Evolutionary conservation across 2,797 vertebrate genomes (phyloP), one percentile per base, ranked within the genome.

Genomic region (Sebastes minor): DNA sequence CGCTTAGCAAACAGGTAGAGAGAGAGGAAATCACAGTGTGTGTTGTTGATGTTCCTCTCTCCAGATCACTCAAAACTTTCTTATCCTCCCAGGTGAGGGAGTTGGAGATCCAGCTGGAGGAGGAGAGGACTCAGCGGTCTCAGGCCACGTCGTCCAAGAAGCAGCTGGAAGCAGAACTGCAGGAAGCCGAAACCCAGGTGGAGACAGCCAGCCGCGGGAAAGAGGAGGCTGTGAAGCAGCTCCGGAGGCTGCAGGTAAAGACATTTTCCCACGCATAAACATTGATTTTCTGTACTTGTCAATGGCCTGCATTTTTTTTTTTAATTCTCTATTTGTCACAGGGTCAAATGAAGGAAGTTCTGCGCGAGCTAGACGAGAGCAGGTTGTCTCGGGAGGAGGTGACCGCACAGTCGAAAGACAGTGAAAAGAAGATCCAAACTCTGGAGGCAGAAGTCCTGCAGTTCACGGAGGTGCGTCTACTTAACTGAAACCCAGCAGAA

Each of bases 391-490:
- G 97, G 3, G 97, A 98, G 1, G 97, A 98, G 63, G 95, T 97
- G 33, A 93, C 97, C 2, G 62, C 88, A 52, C 96, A 96, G 69
- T 96, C 92, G 8, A 96, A 96, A 80, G 97, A 98, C 78, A 96
- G 85, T 1, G 97, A 98, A 71, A 98, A 98, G 92, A 97, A 95
- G 59, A 93, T 98, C 68, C 98, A 97, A 86, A 95, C 93, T 2
- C 92, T 98, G 83, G 97, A 98, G 87, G 97, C 97, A 0, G 97
- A 98, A 76, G 93, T 98, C 49, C 88, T 98, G 77, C 96, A 98
- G 74, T 91, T 97, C 72, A 96, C 97, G 8, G 97, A 98, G 96
- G 97, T 97, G 73, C 2, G 89, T 87, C 56, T 72, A 12, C 63
- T 52, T 57, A 46, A 57, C 8, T 67, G 23, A 55, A 42, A 63